A percentile compares a stretch with the other conserved stretches of the same genome.
These are phyloP conservation scores for Enteromius unitaeniatus DNA, from an alignment of 2,797 vertebrate species.

Conservation along the genomic window DNA sequence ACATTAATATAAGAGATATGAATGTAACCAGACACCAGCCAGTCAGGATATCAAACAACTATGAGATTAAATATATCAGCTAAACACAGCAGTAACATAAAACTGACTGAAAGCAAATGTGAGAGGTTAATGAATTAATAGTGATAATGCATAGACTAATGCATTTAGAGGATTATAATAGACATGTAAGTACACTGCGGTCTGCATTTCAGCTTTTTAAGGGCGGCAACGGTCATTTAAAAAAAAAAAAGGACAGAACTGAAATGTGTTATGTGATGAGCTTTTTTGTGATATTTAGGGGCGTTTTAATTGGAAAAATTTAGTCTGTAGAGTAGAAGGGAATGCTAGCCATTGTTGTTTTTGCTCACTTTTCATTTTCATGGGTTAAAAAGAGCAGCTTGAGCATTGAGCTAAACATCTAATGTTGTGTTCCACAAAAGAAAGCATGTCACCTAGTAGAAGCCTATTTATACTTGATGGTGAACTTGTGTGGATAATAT, in stretches of 20 bases:
- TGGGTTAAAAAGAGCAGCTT: background rate
- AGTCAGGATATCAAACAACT: conserved; percentile 13
- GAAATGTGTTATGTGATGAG: background rate
- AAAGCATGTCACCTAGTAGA: background rate
- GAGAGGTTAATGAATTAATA: background rate
- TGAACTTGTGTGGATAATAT: background rate
- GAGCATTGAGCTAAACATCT: background rate
- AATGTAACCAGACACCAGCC: conserved; percentile 10
- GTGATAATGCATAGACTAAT: background rate
- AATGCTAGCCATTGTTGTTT: background rate
- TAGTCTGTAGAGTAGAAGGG: background rate
- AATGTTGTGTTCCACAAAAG: background rate
- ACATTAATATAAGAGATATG: conserved; percentile 7
- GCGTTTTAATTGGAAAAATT: background rate
- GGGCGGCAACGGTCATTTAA: background rate
- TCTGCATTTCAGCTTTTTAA: background rate
- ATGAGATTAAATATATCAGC: background rate
- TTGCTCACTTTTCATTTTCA: background rate
- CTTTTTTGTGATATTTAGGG: background rate
- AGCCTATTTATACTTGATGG: background rate
- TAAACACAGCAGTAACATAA: conserved; percentile 13
- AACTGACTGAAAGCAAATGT: conserved; percentile 28
- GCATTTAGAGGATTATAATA: background rate
- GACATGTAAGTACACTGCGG: background rate
- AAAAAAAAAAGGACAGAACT: background rate